Base-by-base conservation (phyloP, 2,113 vertebrate species). In the Coturnix japonica region DNA sequence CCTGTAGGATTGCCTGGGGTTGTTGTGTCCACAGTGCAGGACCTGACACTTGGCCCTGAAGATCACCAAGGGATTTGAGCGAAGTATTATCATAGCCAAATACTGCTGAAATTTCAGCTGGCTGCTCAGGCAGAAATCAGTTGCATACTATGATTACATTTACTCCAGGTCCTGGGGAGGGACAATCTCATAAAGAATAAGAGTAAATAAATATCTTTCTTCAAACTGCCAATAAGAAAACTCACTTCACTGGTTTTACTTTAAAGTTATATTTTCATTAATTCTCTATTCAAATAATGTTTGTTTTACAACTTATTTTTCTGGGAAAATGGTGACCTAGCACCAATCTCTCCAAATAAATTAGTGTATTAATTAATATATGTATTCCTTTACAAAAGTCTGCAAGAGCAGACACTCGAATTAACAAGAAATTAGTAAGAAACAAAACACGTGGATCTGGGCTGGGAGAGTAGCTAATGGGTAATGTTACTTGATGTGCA, bases 51-150 rank as follows among this genome's bases (percentile, higher is more conserved):
- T 43, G 41, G 41, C 41, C 41, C 13, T 43, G 13, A 43, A 78
- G 51, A 81, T 87, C 46, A 80, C 30, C 33, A 89, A 69, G 28
- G 78, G 65, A 70, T 76, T 86, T 93, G 53, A 79, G 83, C 87
- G 87, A 91, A 82, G 60, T 77, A 80, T 81, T n/a, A 39, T 15
- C 46, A 33, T 41, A 73, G 31, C 46, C 59, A 91, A 91, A 87
- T 70, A 80, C 26, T 74, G 78, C 56, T 80, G 49, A 72, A 65
- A 79, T 93, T 91, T 87, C 78, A 81, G n/a, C 64, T 82, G 43
- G 20, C 61, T 93, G 30, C 67, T 79, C 56, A 80, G 49, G 35
- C 25, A 66, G 33, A 51, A 69, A 81, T 73, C 26, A 78, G 13
- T 71, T 70, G 35, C 83, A 65, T 2, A 35, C 19, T 74, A 67